These are phyloP conservation scores for Glaucomys volans DNA, from an alignment of 2,113 vertebrate genomes.

Conservation along the genomic window DNA sequence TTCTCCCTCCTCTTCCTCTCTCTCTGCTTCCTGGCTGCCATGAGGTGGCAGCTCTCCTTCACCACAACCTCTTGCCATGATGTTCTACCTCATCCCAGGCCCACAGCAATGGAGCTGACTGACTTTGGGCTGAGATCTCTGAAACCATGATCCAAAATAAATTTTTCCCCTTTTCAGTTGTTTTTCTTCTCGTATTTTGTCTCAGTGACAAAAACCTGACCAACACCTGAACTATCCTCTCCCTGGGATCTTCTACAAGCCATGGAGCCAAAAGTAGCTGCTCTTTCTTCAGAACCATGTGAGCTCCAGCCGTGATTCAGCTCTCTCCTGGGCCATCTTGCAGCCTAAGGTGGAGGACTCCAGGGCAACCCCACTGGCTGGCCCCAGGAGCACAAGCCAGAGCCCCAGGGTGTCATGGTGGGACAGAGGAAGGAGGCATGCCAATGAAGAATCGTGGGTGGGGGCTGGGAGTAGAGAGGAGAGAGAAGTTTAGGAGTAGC, in stretches of 20 bases:
- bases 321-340: neutral
- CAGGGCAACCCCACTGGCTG: rapidly evolving
- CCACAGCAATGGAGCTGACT: neutral
- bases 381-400: neutral
- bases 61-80: neutral
- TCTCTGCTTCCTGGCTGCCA: neutral
- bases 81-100: neutral
- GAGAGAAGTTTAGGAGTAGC: neutral
- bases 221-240: neutral
- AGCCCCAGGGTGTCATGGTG: rapidly evolving
- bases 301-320: rapidly evolving
- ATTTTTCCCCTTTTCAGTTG: too few species aligned
- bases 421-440: neutral
- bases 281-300: neutral
- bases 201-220: too few species aligned
- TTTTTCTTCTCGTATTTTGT: too few species aligned
- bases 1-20: neutral
- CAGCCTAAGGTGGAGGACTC: neutral
- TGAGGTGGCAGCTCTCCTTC: neutral
- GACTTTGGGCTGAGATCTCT: too few species aligned
- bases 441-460: rapidly evolving
- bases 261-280: neutral
- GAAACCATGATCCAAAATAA: too few species aligned
- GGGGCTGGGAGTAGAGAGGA: neutral
- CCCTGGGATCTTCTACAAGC: neutral